phyloP scores from a whole-genome alignment of 2,888 invertebrate species.

The Tanypteryx hageni region DNA sequence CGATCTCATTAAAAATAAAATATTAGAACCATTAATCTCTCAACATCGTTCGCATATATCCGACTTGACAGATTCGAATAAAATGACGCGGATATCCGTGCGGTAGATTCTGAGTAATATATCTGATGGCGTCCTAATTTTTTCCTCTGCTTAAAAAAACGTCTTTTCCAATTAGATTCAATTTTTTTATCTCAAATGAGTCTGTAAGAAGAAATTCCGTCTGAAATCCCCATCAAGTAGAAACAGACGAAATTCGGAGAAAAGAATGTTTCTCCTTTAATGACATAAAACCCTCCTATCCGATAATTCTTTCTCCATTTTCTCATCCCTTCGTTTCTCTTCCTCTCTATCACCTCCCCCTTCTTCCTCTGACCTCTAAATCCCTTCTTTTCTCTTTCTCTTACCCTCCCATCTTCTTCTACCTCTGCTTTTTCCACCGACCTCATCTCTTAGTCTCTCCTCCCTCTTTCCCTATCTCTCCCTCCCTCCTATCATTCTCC shows the following conservation, averaged over 20 bases:
- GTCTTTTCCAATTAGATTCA: not conserved
- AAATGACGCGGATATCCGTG: no score
- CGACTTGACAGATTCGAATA: no score
- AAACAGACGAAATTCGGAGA: slow-evolving; percentile 30
- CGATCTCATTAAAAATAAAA: no score
- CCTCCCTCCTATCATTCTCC: not conserved
- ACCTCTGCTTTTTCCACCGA: not conserved
- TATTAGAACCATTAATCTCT: no score
- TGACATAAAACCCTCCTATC: not conserved
- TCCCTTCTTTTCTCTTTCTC: not conserved
- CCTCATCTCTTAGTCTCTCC: not conserved
- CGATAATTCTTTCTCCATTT: not conserved
- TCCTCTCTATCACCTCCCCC: not conserved
- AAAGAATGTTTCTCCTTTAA: slow-evolving; percentile 20
- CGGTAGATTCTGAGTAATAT: no score
- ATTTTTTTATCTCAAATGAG: not conserved
- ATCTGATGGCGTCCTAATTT: not conserved
- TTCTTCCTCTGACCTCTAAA: not conserved
- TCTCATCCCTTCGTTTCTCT: not conserved
- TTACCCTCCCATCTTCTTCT: not conserved
- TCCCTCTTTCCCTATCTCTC: slow-evolving; percentile 23
- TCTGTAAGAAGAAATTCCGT: slow-evolving; percentile 14
- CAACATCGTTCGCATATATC: no score
- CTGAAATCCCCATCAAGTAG: slow-evolving; percentile 12
- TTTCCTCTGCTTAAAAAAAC: not conserved